These are phyloP conservation scores for Pipra filicauda DNA, from an alignment of 2,113 vertebrate species.

Conservation along the genomic window DNA sequence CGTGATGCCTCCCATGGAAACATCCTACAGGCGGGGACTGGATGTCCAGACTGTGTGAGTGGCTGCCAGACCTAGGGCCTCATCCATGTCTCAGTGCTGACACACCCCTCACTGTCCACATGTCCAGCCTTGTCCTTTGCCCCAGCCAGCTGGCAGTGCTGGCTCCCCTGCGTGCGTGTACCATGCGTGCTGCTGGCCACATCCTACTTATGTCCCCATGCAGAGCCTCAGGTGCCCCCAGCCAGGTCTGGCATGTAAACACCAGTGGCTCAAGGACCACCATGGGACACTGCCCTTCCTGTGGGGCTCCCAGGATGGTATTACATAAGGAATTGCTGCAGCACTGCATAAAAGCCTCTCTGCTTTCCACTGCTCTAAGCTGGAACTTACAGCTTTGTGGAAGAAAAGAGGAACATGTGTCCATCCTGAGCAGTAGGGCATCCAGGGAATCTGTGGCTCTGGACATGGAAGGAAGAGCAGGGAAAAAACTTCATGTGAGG, in stretches of 20 bases:
- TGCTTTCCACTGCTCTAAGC: background rate
- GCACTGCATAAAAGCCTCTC: background rate
- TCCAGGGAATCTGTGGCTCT: background rate
- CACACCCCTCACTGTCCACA: background rate
- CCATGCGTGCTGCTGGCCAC: accelerated
- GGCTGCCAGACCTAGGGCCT: background rate
- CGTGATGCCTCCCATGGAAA: background rate
- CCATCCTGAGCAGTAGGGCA: background rate
- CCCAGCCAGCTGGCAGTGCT: background rate
- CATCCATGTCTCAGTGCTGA: background rate
- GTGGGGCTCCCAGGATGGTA: background rate
- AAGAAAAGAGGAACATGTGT: background rate
- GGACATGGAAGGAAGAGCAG: background rate
- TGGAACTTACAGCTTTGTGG: background rate
- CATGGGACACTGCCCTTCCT: background rate
- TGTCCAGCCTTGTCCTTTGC: background rate
- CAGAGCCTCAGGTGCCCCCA: background rate
- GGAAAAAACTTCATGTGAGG: background rate
- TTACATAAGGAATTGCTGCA: background rate
- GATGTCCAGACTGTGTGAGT: background rate
- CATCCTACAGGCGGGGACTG: background rate
- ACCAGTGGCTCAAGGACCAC: background rate
- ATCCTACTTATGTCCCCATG: background rate
- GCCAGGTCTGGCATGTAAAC: background rate
- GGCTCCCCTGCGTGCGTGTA: background rate